These are phyloP conservation scores for Tragelaphus oryx DNA, from an alignment of 2,797 vertebrate genomes.

Conservation along the genomic window DNA sequence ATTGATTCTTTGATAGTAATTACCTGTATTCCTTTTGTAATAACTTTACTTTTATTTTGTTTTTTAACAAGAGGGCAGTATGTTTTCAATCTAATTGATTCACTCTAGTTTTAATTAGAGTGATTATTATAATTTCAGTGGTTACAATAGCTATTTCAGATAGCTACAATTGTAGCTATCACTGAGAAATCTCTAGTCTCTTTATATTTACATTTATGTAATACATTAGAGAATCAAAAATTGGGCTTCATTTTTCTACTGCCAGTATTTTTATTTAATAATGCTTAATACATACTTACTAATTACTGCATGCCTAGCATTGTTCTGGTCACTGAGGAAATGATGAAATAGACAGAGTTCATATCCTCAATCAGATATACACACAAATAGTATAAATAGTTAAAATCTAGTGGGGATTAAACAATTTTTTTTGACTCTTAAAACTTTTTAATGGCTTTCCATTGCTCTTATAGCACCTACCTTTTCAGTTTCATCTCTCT, in stretches of 20 bases:
- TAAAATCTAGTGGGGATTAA: not conserved
- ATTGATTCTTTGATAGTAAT: not conserved
- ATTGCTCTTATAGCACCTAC: not conserved
- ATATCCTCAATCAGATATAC: not conserved
- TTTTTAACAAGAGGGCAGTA: not conserved
- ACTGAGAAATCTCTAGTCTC: not conserved
- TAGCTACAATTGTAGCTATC: not conserved
- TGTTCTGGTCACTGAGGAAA: not conserved
- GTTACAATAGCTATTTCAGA: not conserved
- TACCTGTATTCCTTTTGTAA: not conserved
- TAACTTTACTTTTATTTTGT: conserved; percentile 14
- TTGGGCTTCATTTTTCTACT: not conserved
- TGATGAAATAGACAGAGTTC: not conserved
- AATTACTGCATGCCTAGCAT: not conserved
- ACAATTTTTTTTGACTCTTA: not conserved
- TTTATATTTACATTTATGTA: not conserved
- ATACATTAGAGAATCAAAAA: not conserved
- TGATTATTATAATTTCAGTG: not conserved
- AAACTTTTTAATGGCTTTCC: not conserved
- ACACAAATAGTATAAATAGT: not conserved
- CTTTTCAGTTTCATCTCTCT: not conserved
- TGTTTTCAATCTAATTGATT: conserved; percentile 20
- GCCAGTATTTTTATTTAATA: not conserved
- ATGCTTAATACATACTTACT: not conserved
- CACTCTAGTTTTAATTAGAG: not conserved